Evolutionary conservation across 2,113 vertebrate species (phyloP).

Genomic region (Fulmarus glacialis): DNA sequence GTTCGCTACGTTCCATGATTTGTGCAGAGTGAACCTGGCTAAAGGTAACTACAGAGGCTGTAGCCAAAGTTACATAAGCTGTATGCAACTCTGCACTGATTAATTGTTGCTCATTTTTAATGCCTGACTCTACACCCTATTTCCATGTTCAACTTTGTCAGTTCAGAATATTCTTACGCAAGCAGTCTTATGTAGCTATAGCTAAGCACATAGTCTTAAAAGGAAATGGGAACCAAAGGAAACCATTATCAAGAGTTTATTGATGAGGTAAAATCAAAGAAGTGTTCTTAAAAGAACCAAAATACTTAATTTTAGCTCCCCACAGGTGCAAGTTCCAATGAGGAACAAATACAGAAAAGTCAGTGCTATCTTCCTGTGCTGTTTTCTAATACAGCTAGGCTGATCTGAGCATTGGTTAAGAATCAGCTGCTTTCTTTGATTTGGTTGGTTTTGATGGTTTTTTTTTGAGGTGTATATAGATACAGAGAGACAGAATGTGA

Average conservation of each 20-base stretch:
- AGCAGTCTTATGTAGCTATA: background rate
- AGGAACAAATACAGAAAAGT: background rate
- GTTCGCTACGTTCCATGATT: fast-evolving
- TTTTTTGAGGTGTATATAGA: background rate
- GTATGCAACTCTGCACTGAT: background rate
- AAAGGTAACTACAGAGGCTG: background rate
- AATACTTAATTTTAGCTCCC: background rate
- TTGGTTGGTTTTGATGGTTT: background rate
- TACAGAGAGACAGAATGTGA: background rate
- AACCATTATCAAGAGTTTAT: background rate
- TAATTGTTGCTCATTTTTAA: background rate
- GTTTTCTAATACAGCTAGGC: background rate
- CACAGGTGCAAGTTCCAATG: background rate
- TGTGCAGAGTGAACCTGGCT: background rate
- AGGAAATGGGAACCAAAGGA: background rate
- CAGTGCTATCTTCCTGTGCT: background rate
- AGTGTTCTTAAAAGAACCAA: background rate
- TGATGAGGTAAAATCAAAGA: background rate
- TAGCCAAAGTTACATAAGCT: background rate
- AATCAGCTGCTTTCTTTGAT: background rate
- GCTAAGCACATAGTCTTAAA: background rate
- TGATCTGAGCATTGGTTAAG: background rate
- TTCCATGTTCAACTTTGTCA: background rate
- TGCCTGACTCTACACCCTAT: background rate
- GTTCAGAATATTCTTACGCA: background rate